Percentiles rank a stretch among this genome's conserved stretches.
Conservation (phyloP, 1,140 invertebrate genomes). For the Pseudomyrmex dendroicus region DNA sequence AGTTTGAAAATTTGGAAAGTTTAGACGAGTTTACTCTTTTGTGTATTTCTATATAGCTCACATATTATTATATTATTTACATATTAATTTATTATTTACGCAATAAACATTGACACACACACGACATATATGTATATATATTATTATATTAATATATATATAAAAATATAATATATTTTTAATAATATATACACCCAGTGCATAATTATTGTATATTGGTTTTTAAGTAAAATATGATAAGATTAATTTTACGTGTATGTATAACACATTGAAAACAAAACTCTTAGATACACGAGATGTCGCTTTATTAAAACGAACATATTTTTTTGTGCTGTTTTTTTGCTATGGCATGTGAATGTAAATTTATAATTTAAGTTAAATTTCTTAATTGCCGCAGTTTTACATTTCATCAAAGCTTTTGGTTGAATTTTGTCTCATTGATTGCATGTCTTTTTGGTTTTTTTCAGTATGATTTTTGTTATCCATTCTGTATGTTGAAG, state of each 20-base stretch:
- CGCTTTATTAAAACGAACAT: conserved; percentile 5
- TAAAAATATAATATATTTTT: neutral
- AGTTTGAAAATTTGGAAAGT: conserved; percentile 15
- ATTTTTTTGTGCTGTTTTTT: neutral
- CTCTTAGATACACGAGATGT: conserved; percentile 6
- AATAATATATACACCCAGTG: too few relatives aligned
- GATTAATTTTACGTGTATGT: neutral
- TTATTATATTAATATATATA: neutral
- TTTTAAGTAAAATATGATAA: too few relatives aligned
- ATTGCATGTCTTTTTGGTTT: conserved; percentile 72
- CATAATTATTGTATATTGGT: too few relatives aligned
- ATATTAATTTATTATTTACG: conserved; percentile 11
- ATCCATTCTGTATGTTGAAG: conserved; percentile 82
- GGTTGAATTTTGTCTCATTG: conserved; percentile 56
- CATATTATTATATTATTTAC: neutral
- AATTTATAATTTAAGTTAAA: conserved; percentile 10
- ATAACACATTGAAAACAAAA: neutral
- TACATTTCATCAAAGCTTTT: conserved; percentile 41
- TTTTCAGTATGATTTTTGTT: conserved; percentile 76
- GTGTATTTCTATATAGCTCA: neutral
- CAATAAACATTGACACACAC: conserved; percentile 6
- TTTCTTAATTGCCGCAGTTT: conserved; percentile 33
- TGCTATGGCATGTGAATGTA: conserved; percentile 31
- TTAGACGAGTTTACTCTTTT: neutral
- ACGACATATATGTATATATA: neutral